phyloP scores from a whole-genome alignment of 2,888 invertebrate species.

The Chesias legatella region DNA sequence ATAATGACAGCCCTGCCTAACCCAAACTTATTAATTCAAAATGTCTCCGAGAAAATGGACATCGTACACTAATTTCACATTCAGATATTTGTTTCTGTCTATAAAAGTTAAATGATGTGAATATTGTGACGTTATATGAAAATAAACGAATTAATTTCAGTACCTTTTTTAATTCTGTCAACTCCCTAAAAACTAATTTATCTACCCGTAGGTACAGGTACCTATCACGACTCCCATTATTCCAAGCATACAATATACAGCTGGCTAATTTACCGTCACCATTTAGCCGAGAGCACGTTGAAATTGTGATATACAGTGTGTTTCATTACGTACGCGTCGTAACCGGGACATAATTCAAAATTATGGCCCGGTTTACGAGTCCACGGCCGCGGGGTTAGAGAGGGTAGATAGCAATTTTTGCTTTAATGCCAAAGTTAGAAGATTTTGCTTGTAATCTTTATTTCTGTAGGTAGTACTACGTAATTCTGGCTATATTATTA shows the following conservation, averaged over 20 bases:
- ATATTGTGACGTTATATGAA: too few relatives aligned
- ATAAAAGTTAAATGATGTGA: too few relatives aligned
- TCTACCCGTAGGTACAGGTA: too few relatives aligned
- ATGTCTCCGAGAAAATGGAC: too few relatives aligned
- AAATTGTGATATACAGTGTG: conserved; percentile 68
- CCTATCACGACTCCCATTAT: conserved; percentile 40
- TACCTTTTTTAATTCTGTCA: too few relatives aligned
- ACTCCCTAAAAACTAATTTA: background rate
- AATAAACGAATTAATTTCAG: too few relatives aligned
- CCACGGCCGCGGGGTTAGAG: conserved; percentile 34
- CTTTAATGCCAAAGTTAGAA: conserved; percentile 21
- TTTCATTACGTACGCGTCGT: conserved; percentile 67
- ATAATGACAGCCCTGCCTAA: too few relatives aligned
- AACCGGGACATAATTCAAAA: conserved; percentile 65
- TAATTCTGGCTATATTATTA: conserved; percentile 30
- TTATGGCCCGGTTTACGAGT: conserved; percentile 63
- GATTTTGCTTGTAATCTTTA: conserved; percentile 23
- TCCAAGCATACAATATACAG: conserved; percentile 37
- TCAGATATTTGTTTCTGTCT: too few relatives aligned
- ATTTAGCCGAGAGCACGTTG: conserved; percentile 56
- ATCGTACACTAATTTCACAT: too few relatives aligned
- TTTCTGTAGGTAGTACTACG: conserved; percentile 15
- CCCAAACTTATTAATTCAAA: too few relatives aligned
- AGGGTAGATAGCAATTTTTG: conserved; percentile 27
- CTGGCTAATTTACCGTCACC: conserved; percentile 57